phyloP scores from a whole-genome alignment of 2,113 vertebrate species.

The Motacilla alba region DNA sequence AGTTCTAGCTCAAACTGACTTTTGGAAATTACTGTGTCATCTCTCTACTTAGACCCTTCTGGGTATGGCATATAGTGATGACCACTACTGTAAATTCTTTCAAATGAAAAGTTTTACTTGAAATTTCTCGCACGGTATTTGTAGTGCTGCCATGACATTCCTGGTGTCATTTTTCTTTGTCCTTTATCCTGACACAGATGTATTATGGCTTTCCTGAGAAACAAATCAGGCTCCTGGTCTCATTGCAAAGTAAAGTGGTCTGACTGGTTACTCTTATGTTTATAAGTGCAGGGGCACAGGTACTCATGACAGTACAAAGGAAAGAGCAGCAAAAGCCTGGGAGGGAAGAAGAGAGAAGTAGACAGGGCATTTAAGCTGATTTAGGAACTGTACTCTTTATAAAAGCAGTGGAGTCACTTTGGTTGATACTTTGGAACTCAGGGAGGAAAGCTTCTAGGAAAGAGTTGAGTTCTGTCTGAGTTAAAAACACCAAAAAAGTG shows the following conservation, averaged over 20 bases:
- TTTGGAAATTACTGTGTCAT: not conserved
- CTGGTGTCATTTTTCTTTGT: not conserved
- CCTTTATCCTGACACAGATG: not conserved
- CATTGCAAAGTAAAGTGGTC: not conserved
- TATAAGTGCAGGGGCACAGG: not conserved
- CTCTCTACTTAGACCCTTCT: not conserved
- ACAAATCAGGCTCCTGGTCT: not conserved
- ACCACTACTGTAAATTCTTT: not conserved
- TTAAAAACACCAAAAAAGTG: not conserved
- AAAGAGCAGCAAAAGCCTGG: not conserved
- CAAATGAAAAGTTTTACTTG: not conserved
- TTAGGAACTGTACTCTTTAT: not conserved
- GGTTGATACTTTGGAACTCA: not conserved
- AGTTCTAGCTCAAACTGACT: not conserved
- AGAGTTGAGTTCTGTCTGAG: not conserved
- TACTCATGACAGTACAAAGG: not conserved
- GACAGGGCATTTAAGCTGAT: not conserved
- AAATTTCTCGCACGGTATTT: not conserved
- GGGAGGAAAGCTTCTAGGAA: not conserved
- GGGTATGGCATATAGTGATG: not conserved
- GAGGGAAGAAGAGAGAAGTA: not conserved
- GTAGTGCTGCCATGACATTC: not conserved
- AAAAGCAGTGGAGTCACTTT: not conserved
- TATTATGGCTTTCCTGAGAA: not conserved
- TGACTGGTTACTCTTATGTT: not conserved